Evolutionary conservation across 2,888 invertebrate genomes (phyloP).

Genomic region (Pollenia amentaria): DNA sequence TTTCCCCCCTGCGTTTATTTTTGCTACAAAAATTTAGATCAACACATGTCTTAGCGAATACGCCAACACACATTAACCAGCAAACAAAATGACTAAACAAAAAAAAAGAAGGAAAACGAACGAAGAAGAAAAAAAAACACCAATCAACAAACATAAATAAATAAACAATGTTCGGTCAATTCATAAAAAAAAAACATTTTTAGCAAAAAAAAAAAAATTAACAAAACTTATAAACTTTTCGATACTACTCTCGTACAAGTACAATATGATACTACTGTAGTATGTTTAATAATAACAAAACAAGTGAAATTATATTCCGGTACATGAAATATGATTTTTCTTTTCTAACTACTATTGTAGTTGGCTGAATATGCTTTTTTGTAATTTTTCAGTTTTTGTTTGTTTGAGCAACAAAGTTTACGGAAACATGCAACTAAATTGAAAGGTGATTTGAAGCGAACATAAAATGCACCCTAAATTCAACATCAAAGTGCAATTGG

Average conservation of each 20-base stretch:
- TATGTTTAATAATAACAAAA: slow-evolving; percentile 30
- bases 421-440: slow-evolving; percentile 38
- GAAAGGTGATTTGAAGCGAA: background rate
- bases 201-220: background rate
- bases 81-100: slow-evolving; percentile 48
- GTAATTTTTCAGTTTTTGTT: background rate
- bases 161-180: slow-evolving; percentile 64
- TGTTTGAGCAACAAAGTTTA: slow-evolving; percentile 42
- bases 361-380: background rate
- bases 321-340: slow-evolving; percentile 69
- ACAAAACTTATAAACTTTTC: slow-evolving; percentile 38
- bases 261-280: background rate
- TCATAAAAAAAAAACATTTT: slow-evolving; percentile 38
- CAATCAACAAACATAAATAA: slow-evolving; percentile 59
- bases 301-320: slow-evolving; percentile 70
- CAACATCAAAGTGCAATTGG: no score
- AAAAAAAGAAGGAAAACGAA: slow-evolving; percentile 32
- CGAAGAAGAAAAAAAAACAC: slow-evolving; percentile 26
- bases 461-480: background rate
- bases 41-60: slow-evolving; percentile 66
- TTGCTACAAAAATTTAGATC: slow-evolving; percentile 59
- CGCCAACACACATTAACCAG: slow-evolving; percentile 66
- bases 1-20: slow-evolving; percentile 12
- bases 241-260: slow-evolving; percentile 5
- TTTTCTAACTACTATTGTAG: slow-evolving; percentile 29